Evolutionary conservation across 1,140 invertebrate genomes (phyloP), one percentile per base, ranked within the genome.

Genomic region (Zaprionus africanus): DNA sequence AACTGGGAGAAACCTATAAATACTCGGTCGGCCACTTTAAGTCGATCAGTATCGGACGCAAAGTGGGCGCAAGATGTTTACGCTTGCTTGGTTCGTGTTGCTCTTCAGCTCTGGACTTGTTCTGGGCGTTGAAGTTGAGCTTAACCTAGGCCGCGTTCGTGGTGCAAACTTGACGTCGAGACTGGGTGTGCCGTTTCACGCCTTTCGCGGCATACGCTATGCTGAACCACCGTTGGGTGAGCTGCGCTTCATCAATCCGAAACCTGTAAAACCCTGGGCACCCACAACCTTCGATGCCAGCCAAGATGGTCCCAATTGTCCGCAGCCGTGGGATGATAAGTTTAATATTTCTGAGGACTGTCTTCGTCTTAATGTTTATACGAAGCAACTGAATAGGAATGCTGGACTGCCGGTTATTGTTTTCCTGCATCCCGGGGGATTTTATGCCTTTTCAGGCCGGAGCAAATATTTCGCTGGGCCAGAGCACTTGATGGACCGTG

Each of bases 281-380:
- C 84, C 91, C 1, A 82, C 71, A 0, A 87, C 93, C 1, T 94
- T 94, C 13, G 93, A 95, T 90, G 94, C 95, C 0, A 93, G 91
- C 13, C 69, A 92, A 28, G 95, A 95, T 75, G 94, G 94, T 2
- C 94, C 94, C 0, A 93, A 93, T 54, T 94, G 94, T 66, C 93
- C 94, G 0, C 93, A 94, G 53, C 88, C 91, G 0, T 91, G 82
- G 6, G 63, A 79, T 6, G 80, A 57, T 34, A 65, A 73, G 91
- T 92, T 79, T 65, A 87, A 75, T 56, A 62, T 88, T 9, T 93
- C 93, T 24, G 96, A 97, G 83, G 96, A 98, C 93, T 98, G 97
- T 91, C 93, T 98, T 11, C 96, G 96, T 75, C 93, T 98, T 4
- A 97, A 98, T 90, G 94, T 98, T 12, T 97, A 97, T 87, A 95